A percentile compares a stretch with the other conserved stretches of the same genome.
Evolutionary conservation across 1,140 invertebrate genomes (phyloP).

Genomic region (Monomorium pharaonis): DNA sequence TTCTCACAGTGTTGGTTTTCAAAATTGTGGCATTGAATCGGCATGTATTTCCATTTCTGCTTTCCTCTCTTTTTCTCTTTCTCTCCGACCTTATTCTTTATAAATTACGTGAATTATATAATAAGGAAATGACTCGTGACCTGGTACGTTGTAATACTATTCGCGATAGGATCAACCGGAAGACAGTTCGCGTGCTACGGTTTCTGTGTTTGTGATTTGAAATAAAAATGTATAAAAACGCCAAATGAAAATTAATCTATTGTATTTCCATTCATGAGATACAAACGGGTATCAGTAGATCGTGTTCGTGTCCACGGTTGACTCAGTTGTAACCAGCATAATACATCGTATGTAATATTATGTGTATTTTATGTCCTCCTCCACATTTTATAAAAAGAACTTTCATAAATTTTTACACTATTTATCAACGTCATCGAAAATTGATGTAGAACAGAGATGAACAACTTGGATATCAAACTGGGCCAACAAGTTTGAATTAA

Average conservation of each 20-base stretch:
- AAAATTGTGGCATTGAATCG: not conserved
- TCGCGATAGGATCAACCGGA: conserved; percentile 64
- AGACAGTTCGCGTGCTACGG: conserved; percentile 59
- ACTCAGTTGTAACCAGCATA: not conserved
- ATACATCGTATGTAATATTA: not conserved
- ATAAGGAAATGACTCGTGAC: conserved; percentile 63
- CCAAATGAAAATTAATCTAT: conserved; percentile 32
- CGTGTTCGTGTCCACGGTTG: not conserved
- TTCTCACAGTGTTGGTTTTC: conserved; percentile 3
- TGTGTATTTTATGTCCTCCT: not conserved
- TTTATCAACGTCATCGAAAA: conserved; percentile 53
- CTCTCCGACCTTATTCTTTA: not conserved
- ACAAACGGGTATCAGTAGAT: not conserved
- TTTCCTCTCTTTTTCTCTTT: no score
- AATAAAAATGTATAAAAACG: conserved; percentile 62
- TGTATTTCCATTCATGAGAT: not conserved
- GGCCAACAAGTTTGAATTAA: conserved; percentile 46
- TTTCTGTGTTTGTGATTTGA: conserved; percentile 52
- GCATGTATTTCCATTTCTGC: not conserved
- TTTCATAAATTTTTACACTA: conserved; percentile 37
- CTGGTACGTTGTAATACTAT: conserved; percentile 45
- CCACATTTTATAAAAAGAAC: not conserved
- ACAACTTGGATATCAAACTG: conserved; percentile 48
- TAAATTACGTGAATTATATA: conserved; percentile 49
- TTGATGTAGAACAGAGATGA: conserved; percentile 40